phyloP scores from a whole-genome alignment of 2,888 invertebrate genomes.

The Cylindroiulus punctatus region DNA sequence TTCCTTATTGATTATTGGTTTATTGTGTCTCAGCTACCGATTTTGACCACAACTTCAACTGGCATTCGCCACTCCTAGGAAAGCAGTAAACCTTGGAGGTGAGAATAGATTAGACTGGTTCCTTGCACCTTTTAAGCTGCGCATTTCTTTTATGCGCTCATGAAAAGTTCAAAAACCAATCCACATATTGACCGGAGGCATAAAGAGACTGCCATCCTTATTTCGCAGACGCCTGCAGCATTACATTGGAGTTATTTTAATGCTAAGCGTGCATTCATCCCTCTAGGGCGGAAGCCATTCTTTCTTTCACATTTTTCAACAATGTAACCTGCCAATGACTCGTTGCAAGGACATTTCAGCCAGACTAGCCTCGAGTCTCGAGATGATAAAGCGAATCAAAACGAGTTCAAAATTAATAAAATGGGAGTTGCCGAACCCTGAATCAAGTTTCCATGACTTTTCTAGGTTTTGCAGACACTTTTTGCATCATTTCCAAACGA shows the following conservation, averaged over 20 bases:
- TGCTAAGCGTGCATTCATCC: slow-evolving; percentile 30
- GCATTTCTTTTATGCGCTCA: neutral
- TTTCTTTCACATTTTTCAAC: slow-evolving; percentile 3
- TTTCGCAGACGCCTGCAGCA: neutral
- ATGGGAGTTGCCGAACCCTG: neutral
- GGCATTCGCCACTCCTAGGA: neutral
- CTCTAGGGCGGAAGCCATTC: slow-evolving; percentile 42
- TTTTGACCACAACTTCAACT: neutral
- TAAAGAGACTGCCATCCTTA: neutral
- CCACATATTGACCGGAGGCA: slow-evolving; percentile 31
- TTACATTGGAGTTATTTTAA: neutral
- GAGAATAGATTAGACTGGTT: slow-evolving; percentile 12
- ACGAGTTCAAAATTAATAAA: neutral
- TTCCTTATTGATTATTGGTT: too few relatives aligned
- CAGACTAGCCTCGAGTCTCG: slow-evolving; percentile 31
- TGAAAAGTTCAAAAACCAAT: slow-evolving; percentile 27
- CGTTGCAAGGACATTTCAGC: slow-evolving; percentile 25
- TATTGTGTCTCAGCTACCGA: neutral
- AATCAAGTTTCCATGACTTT: too few relatives aligned
- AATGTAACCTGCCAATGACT: slow-evolving; percentile 38
- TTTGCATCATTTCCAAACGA: too few relatives aligned
- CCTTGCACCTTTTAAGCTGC: neutral
- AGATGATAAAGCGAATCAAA: slow-evolving; percentile 1
- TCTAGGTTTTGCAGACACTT: too few relatives aligned
- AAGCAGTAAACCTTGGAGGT: neutral